Evolutionary conservation across 92 coral and sea anemone species (phyloP), one percentile per base, ranked within the genome.

Genomic region (Actinernus sp.): DNA sequence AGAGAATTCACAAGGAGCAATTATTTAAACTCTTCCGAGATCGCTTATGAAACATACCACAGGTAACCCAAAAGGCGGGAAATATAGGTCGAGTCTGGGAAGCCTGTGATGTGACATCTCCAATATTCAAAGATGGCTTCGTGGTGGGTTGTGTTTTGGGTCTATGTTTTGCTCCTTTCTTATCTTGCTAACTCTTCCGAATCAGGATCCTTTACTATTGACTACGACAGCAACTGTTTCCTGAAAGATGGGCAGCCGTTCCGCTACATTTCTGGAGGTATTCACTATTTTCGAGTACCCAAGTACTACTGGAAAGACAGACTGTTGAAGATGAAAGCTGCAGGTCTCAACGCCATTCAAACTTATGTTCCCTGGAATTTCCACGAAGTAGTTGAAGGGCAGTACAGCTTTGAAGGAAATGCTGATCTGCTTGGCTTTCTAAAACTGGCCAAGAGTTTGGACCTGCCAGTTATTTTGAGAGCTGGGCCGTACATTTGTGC

Each of bases 401-500:
- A 61, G 25, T 92, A 83, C 74, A 91, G 88, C 68, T 95, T 95
- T 81, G 81, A 84, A 25, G 99, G 99, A 20, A 82, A 84, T 69
- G 97, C 96, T 57, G 97, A 95, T 61, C 76, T 95, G 36, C 68
- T 76, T 31, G 80, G 89, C 45, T 95, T 91, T 55, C 71, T 95
- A 10, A 47, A 95, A 25, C 70, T 95, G 19, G 94, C 93, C 10
- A 53, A 88, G 38, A 89, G 93, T 29, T 32, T 93, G 62, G 99
- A 88, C 12, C 63, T 95, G 55, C 56, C 85, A n/a, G 88, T 95
- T 2, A 78, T 95, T 7, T 61, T 95, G 3, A 76, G 99, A 54
- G 87, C 99, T 9, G 99, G 98, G 0, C 98, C 98, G 4, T 93
- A 74, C 53, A 90, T 93, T 46, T 86, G 94, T 60, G 90, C 98